A percentile compares a stretch with the other conserved stretches of the same genome.
phyloP scores from a whole-genome alignment of 2,797 vertebrate species.

The Myotis myotis region DNA sequence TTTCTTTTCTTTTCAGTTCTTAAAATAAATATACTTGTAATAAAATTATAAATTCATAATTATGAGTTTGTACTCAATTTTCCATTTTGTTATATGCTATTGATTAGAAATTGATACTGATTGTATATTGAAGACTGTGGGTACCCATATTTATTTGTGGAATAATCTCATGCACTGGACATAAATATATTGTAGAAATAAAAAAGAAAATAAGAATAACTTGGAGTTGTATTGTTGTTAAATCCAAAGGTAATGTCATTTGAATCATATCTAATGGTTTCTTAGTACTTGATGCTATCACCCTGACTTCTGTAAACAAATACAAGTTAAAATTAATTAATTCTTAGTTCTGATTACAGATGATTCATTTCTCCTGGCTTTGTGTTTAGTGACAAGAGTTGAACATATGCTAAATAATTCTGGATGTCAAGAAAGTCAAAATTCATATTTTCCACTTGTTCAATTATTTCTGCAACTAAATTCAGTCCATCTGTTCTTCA shows the following conservation, averaged over 20 bases:
- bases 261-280: background rate
- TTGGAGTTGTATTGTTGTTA: background rate
- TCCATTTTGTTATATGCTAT: background rate
- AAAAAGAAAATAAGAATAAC: background rate
- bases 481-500: constrained; percentile 74
- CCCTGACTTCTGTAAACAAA: background rate
- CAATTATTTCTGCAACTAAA: constrained; percentile 77
- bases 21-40: background rate
- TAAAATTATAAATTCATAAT: background rate
- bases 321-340: background rate
- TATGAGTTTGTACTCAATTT: background rate
- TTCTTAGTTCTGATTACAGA: constrained; percentile 51
- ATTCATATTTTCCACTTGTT: constrained; percentile 72
- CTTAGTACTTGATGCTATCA: constrained; percentile 20
- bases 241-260: background rate
- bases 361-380: constrained; percentile 53
- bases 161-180: background rate
- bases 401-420: constrained; percentile 65
- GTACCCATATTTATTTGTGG: background rate
- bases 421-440: constrained; percentile 71
- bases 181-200: background rate
- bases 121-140: background rate
- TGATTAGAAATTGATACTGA: background rate
- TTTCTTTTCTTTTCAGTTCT: background rate
- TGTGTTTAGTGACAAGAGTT: constrained; percentile 66